These are phyloP conservation scores for Myocastor coypus DNA, from an alignment of 2,113 vertebrate genomes.

Conservation along the genomic window DNA sequence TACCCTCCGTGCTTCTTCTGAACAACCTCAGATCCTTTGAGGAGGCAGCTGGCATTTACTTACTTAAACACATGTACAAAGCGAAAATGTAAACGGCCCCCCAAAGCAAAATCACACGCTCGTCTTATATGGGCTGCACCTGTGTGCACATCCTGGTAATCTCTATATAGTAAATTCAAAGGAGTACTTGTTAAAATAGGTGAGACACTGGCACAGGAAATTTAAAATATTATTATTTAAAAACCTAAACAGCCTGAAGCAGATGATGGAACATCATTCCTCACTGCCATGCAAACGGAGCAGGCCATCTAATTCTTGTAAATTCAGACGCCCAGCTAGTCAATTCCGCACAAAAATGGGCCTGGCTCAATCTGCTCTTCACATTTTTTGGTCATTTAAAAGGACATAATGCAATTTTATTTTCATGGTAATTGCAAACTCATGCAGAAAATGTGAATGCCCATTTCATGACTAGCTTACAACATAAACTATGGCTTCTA, in stretches of 20 bases:
- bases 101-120: background rate
- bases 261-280: conserved; percentile 82
- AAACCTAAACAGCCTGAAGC: conserved; percentile 77
- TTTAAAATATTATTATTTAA: conserved; percentile 80
- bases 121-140: background rate
- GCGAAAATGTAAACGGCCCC: background rate
- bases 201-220: background rate
- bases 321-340: conserved; percentile 84
- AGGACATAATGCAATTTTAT: conserved; percentile 88
- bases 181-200: conserved; percentile 14
- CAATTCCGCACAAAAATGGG: conserved; percentile 84
- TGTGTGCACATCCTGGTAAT: background rate
- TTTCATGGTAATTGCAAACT: conserved; percentile 90
- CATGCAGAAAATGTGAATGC: conserved; percentile 91
- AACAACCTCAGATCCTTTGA: conserved; percentile 27
- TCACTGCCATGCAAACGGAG: conserved; percentile 72
- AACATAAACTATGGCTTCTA: conserved; percentile 88
- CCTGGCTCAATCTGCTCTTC: conserved; percentile 86
- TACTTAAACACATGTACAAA: background rate
- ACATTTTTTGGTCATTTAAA: conserved; percentile 88
- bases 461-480: conserved; percentile 88
- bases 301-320: conserved; percentile 83
- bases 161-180: conserved; percentile 4
- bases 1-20: conserved; percentile 31
- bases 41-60: background rate